Evolutionary conservation across 1,140 invertebrate species (phyloP), one percentile per base, ranked within the genome.

Genomic region (Linepithema humile): DNA sequence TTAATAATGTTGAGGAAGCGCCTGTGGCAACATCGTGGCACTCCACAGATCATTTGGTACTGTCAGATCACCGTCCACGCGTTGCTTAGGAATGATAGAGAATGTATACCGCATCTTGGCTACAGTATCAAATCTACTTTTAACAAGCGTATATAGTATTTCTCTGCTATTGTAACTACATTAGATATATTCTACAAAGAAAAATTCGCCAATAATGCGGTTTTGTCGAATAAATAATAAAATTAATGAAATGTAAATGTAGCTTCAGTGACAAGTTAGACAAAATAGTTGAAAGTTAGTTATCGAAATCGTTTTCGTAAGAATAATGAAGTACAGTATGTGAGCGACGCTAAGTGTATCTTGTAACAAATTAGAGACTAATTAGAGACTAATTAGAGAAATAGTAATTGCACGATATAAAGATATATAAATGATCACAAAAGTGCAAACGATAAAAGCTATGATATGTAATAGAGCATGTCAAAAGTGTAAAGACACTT

Each of bases 121-220:
- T 77, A 60, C 85, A 87, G 86, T 91, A 90, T 92, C 90, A 91
- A 91, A 91, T 92, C 88, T 91, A 91, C 69, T 67, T 78, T 78
- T 55, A 78, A 80, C 75, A 80, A 70, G 64, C 64, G 43, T 84
- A 85, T 57, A 35, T 32, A 78, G 50, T 57, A 65, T 53, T 55
- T 57, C 55, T 62, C 45, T 74, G 50, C 77, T 35, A 73, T 70
- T 57, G 50, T 77, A 64, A 83, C 59, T 43, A 50, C 64, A 32
- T 75, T 70, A 40, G 88, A 91, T 88, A 90, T 84, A 83, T 89
- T 15, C 5, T 40, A 29, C 15, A 73, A 20, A 10, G 10, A 60
- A 23, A 59, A 74, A 29, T 26, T 74, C 53, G 15, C 59, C 35
- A 32, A 38, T 53, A 57, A 82, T 82, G 38, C n/a, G 17, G 4